A percentile compares a stretch with the other conserved stretches of the same genome.
These are phyloP conservation scores for Indicator maculatus DNA, from an alignment of 2,113 vertebrate genomes.

Conservation along the genomic window DNA sequence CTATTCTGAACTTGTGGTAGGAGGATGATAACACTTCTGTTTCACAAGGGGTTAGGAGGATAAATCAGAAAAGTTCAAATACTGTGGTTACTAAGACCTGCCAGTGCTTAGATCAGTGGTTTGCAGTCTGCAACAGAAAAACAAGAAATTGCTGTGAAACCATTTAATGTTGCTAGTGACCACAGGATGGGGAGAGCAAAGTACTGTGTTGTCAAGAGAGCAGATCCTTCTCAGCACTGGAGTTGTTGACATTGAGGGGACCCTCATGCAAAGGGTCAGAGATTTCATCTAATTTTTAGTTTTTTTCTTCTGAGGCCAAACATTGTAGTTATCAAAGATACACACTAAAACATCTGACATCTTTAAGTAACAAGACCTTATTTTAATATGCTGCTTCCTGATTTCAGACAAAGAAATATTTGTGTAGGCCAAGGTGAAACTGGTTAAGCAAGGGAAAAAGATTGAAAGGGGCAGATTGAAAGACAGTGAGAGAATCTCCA, in stretches of 20 bases:
- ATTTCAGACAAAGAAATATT: slow-evolving; percentile 61
- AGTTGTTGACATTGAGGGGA: neutral
- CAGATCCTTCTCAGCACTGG: neutral
- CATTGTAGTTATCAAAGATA: neutral
- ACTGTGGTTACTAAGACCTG: neutral
- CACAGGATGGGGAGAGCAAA: neutral
- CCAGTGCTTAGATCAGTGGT: neutral
- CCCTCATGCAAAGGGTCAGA: neutral
- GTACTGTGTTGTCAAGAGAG: neutral
- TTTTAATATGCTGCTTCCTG: slow-evolving; percentile 42
- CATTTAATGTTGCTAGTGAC: neutral
- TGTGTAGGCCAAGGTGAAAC: slow-evolving; percentile 48
- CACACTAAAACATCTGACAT: neutral
- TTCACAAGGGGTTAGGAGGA: neutral
- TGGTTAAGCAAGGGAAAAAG: slow-evolving; percentile 43
- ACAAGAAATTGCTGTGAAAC: neutral
- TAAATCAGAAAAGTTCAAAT: neutral
- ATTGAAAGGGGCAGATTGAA: neutral
- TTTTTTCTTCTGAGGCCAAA: neutral
- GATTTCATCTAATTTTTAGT: neutral
- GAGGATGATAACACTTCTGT: neutral
- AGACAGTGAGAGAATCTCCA: slow-evolving; percentile 12
- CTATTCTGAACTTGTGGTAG: neutral
- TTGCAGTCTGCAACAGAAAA: neutral
- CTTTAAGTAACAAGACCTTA: neutral